Evolutionary conservation across 2,113 vertebrate genomes (phyloP), one percentile per base, ranked within the genome.

Genomic region (Zapus hudsonius): DNA sequence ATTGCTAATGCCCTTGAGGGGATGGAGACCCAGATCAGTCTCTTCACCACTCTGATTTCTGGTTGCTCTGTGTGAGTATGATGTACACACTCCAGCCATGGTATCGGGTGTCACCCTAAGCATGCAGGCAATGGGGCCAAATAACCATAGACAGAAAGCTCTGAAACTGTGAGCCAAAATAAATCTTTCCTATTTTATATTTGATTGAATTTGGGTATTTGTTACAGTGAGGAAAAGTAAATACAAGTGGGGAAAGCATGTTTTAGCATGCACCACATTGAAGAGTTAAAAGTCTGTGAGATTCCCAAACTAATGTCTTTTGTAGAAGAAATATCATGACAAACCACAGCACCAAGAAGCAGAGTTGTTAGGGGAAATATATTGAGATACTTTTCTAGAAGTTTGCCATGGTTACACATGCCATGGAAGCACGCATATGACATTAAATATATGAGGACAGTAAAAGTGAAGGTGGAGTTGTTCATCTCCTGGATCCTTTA

Each of bases 401-500:
- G 38, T 80, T 66, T 72, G 47, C 40, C 63, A 91, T 57, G 15
- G 23, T 79, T 70, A 84, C 2, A 74, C 63, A 85, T 86, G 36
- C 57, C 80, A 69, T 64, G 29, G 69, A 93, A 88, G 90, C 52
- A 19, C 22, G 81, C 17, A 55, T 9, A 57, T 15, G 27, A 40
- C 74, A 79, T 64, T 64, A 78, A 90, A 83, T 4, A 85, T 57
- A 6, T 52, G 19, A 83, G 90, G 44, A 20, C 20, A 67, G 31
- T 67, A 72, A 87, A 95, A 84, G 22, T 25, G 57, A 92, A 94
- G 25, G 23, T 33, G 17, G 23, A 38, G 57, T 44, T 84, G 82
- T 79, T 75, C 70, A 64, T 47, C 23, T 72, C 63, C 63, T 55
- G 16, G 20, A 5, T n/a, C 47, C 66, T 31, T 84, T 69, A 57